Conservation (phyloP, 2,797 vertebrate genomes). For the Alfaro cultratus region DNA sequence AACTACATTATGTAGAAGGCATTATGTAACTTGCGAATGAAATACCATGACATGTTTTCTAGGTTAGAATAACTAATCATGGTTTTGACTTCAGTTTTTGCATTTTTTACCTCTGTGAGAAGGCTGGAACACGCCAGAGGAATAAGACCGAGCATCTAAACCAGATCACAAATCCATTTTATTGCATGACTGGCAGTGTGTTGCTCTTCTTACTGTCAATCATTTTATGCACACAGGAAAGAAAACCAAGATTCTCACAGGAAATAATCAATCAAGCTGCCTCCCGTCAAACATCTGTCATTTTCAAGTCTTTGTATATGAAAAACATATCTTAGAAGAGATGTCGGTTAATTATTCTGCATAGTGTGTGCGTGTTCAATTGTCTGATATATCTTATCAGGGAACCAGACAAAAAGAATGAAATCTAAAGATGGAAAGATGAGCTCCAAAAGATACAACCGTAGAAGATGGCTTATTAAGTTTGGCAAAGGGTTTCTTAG, state of each 20-base stretch:
- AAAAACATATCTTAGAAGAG: constrained; percentile 23
- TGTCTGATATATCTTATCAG: constrained; percentile 19
- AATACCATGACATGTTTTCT: background rate
- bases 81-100: background rate
- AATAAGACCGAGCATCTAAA: background rate
- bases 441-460: constrained; percentile 29
- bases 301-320: constrained; percentile 28
- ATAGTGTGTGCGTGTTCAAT: constrained; percentile 7
- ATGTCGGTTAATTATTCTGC: constrained; percentile 31
- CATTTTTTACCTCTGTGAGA: background rate
- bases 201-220: constrained; percentile 44
- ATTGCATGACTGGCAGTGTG: constrained; percentile 13
- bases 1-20: too few species aligned
- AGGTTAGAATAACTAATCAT: background rate
- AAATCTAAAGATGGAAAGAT: constrained; percentile 37
- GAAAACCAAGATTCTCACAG: constrained; percentile 41
- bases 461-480: constrained; percentile 27
- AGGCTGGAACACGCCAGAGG: background rate
- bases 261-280: constrained; percentile 57
- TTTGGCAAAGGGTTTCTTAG: constrained; percentile 35
- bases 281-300: constrained; percentile 50
- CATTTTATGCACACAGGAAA: constrained; percentile 36
- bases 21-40: background rate
- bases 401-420: background rate
- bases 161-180: background rate